Evolutionary conservation across 2,113 vertebrate genomes (phyloP).

Genomic region (Eulemur macaco): DNA sequence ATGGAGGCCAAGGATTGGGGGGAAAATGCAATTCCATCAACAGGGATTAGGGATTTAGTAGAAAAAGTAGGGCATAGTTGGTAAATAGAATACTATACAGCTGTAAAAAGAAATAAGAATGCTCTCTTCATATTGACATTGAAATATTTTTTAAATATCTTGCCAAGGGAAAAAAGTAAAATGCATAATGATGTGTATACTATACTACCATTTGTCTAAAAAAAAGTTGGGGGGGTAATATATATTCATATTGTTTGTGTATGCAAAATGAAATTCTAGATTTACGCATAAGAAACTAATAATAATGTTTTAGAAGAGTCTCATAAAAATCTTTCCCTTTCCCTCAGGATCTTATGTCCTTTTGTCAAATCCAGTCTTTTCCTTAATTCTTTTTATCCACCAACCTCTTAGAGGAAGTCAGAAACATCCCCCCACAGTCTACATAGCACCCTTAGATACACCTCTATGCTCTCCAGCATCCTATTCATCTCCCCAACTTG

Average conservation of each 20-base stretch:
- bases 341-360: not conserved
- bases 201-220: not conserved
- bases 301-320: not conserved
- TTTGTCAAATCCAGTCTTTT: not conserved
- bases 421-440: not conserved
- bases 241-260: not conserved
- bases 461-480: not conserved
- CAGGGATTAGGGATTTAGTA: not conserved
- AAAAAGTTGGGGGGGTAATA: not conserved
- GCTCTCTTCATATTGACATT: not conserved
- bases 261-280: slow-evolving; percentile 32
- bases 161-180: not conserved
- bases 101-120: not conserved
- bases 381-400: slow-evolving; percentile 3
- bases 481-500: not conserved
- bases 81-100: not conserved
- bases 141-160: not conserved
- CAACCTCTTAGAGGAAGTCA: not conserved
- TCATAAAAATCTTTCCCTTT: not conserved
- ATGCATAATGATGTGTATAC: not conserved
- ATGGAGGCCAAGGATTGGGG: not conserved
- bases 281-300: slow-evolving; percentile 1
- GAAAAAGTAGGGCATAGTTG: not conserved
- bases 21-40: not conserved
- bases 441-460: not conserved